A percentile compares a stretch with the other conserved stretches of the same genome.
Evolutionary conservation across 2,888 invertebrate genomes (phyloP).

Genomic region (Drosophila mimetica): DNA sequence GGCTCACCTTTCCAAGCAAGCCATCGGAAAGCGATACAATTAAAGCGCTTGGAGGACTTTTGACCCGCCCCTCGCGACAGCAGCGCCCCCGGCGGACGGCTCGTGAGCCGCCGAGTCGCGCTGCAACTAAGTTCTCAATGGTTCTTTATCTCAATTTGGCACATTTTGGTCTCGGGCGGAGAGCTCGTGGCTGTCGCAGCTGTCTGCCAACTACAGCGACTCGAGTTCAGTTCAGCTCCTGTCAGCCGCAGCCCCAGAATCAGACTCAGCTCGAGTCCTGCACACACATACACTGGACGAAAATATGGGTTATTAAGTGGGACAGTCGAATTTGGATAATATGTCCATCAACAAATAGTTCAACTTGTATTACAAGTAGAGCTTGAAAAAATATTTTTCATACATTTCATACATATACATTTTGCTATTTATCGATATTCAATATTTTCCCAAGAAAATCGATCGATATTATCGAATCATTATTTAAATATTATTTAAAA

Average conservation of each 20-base stretch:
- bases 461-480: no score
- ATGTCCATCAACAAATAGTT: no score
- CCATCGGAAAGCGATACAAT: background rate
- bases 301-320: background rate
- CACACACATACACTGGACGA: constrained; percentile 19
- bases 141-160: constrained; percentile 48
- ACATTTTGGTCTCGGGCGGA: constrained; percentile 33
- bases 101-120: constrained; percentile 2
- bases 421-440: no score
- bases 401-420: no score
- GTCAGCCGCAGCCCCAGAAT: constrained; percentile 26
- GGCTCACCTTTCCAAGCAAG: no score
- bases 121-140: constrained; percentile 39
- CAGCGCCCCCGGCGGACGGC: constrained; percentile 10
- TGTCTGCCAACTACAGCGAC: constrained; percentile 37
- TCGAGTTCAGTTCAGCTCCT: constrained; percentile 42
- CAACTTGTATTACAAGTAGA: no score
- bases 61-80: constrained; percentile 1
- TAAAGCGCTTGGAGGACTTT: background rate
- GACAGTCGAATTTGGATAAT: background rate
- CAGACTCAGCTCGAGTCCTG: constrained; percentile 12
- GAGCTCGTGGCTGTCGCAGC: constrained; percentile 33
- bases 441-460: no score
- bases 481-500: no score
- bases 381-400: no score